Evolutionary conservation across 1,140 invertebrate genomes (phyloP).

Genomic region (Euura saliciscinereae): DNA sequence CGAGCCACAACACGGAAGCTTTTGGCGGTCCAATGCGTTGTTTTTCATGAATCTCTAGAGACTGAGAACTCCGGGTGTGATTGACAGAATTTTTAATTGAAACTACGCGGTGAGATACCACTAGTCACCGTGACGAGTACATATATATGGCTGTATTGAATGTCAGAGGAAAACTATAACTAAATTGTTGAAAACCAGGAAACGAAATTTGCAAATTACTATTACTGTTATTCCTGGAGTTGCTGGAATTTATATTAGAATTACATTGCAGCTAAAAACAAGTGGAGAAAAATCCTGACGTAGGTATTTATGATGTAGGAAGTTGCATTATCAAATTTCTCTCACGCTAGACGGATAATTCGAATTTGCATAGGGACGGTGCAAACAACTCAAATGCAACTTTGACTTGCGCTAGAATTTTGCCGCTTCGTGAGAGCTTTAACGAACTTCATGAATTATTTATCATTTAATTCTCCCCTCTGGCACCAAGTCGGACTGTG

Average conservation of each 20-base stretch:
- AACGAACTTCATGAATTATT: slow-evolving; percentile 5
- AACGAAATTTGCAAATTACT: too few species aligned
- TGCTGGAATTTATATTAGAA: too few species aligned
- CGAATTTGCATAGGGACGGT: not conserved
- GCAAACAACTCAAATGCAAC: not conserved
- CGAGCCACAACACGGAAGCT: not conserved
- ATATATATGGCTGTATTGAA: too few species aligned
- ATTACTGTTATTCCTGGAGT: too few species aligned
- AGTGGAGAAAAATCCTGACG: too few species aligned
- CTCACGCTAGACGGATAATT: not conserved
- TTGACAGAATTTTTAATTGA: not conserved
- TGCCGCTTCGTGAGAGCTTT: not conserved
- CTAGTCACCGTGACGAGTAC: too few species aligned
- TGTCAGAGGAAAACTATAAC: too few species aligned
- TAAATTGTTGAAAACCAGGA: too few species aligned
- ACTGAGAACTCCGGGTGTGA: not conserved
- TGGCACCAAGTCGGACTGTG: not conserved
- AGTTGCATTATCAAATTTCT: too few species aligned
- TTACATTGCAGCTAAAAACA: too few species aligned
- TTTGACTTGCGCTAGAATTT: not conserved
- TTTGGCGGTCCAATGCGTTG: not conserved
- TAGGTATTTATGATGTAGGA: too few species aligned
- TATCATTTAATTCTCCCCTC: not conserved
- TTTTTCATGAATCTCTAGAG: not conserved
- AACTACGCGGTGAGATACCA: not conserved